These are phyloP conservation scores for Pseudochirops corinnae DNA, from an alignment of 2,797 vertebrate species.

Conservation along the genomic window DNA sequence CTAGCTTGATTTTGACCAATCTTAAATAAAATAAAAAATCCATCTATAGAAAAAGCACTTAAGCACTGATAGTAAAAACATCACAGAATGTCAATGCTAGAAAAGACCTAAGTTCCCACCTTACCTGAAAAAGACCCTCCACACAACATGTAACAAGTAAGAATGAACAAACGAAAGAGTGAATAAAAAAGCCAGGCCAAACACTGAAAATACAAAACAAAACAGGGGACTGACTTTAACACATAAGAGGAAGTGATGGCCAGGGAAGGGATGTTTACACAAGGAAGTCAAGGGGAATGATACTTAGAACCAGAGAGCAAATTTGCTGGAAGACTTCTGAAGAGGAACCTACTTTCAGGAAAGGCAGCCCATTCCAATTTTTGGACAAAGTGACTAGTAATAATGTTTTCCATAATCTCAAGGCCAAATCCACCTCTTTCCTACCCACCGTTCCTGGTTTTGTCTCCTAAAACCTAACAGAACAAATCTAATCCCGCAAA, in stretches of 20 bases:
- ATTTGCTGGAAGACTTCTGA: neutral
- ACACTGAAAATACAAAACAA: neutral
- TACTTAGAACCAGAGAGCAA: neutral
- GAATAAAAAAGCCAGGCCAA: neutral
- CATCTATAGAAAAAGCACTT: conserved; percentile 34
- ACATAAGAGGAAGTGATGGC: neutral
- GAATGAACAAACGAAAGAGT: neutral
- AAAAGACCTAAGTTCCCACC: neutral
- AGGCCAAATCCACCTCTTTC: neutral
- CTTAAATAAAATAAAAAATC: conserved; percentile 33
- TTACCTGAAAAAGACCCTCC: neutral
- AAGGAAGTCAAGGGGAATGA: neutral
- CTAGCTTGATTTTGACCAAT: conserved; percentile 47
- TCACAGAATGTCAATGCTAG: neutral
- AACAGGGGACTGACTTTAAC: neutral
- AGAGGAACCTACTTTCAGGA: neutral
- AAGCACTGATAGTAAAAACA: conserved; percentile 39
- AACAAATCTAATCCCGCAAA: neutral
- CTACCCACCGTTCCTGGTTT: neutral
- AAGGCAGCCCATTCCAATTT: neutral
- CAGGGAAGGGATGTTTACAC: neutral
- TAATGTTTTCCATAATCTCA: neutral
- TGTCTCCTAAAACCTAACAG: neutral
- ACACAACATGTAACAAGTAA: neutral
- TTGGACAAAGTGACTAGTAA: neutral